Base-by-base conservation (phyloP, 2,888 invertebrate species). In the Ommatoiulus sabulosus region DNA sequence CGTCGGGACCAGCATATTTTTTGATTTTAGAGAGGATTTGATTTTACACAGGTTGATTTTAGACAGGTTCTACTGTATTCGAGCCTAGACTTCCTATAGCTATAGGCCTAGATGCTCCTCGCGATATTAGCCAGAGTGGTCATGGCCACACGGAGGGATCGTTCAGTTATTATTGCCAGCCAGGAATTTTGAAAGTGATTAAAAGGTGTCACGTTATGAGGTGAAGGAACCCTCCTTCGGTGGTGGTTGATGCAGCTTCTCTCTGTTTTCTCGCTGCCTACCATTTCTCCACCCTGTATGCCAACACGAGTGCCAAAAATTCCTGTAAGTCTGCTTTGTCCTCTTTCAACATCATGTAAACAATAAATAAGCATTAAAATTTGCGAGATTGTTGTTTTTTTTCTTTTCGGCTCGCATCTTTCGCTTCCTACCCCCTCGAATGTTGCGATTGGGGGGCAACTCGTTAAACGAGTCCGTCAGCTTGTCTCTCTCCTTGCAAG, bases 301-400 rank as follows among this genome's bases (percentile, higher is more conserved):
- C 63, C 63, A 63, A 63, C n/a, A 1, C 20, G 3, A 6, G 20
- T 24, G 72, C 80, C 80, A 35, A 35, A 80, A 35, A 80, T 80
- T 80, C 80, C 80, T 80, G 80, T 35, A 80, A 35, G 80, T 80
- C 80, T 80, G 35, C 80, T 80, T 24, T 35, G 80, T 80, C 80
- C 80, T 80, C 80, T 72, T 24, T 24, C 12, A 80, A 24, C 80
- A 80, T 80, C 80, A 24, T 24, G 80, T 80, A 80, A 80, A 80
- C 80, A 80, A 80, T 80, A 80, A 80, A 80, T 80, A 80, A 80
- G 80, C 80, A 35, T 80, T 35, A 80, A 72, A 72, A 72, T 72
- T 72, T 24, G 72, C 20, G 35, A 3, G 52, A 8, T 8, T 52
- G 10, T 52, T 52, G 52, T 52, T 12, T 52, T 35, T 35, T 35